phyloP scores from a whole-genome alignment of 2,888 invertebrate species.

The Pycnomerus fuliginosus region DNA sequence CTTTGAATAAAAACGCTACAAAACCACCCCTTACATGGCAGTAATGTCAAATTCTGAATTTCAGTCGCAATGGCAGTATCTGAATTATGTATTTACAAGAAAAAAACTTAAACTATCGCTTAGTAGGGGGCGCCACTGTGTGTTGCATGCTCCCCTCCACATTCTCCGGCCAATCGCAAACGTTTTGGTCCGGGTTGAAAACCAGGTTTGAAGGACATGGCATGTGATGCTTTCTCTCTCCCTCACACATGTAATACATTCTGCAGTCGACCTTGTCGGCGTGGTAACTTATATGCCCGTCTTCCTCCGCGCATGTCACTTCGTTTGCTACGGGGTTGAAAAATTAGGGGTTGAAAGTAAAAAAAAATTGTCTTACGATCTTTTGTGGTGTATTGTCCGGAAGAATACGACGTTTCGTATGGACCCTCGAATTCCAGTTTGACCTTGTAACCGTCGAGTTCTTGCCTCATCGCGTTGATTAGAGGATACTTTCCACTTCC shows the following conservation, averaged over 20 bases:
- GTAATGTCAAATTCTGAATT: no score
- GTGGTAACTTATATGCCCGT: slow-evolving; percentile 94
- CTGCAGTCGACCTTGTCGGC: slow-evolving; percentile 88
- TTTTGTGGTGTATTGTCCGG: slow-evolving; percentile 82
- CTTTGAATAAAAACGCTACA: no score
- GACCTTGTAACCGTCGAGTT: slow-evolving; percentile 80
- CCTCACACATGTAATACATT: slow-evolving; percentile 95
- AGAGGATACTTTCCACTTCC: slow-evolving; percentile 89
- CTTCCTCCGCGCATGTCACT: slow-evolving; percentile 88
- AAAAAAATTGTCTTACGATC: slow-evolving; percentile 69
- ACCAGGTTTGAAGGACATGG: slow-evolving; percentile 91
- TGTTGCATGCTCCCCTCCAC: slow-evolving; percentile 81
- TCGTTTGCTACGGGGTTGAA: slow-evolving; percentile 67
- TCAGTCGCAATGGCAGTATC: no score
- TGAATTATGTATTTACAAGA: no score
- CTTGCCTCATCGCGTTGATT: slow-evolving; percentile 82
- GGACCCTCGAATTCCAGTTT: slow-evolving; percentile 83
- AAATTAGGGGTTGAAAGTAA: neutral
- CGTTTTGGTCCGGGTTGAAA: slow-evolving; percentile 89
- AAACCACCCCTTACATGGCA: no score
- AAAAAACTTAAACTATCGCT: slow-evolving; percentile 28
- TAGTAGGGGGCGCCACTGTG: slow-evolving; percentile 64
- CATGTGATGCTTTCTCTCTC: slow-evolving; percentile 94
- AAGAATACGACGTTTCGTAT: slow-evolving; percentile 70
- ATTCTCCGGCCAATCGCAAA: slow-evolving; percentile 95